These are phyloP conservation scores for Fabriciana adippe DNA, from an alignment of 2,888 invertebrate genomes.

Conservation along the genomic window DNA sequence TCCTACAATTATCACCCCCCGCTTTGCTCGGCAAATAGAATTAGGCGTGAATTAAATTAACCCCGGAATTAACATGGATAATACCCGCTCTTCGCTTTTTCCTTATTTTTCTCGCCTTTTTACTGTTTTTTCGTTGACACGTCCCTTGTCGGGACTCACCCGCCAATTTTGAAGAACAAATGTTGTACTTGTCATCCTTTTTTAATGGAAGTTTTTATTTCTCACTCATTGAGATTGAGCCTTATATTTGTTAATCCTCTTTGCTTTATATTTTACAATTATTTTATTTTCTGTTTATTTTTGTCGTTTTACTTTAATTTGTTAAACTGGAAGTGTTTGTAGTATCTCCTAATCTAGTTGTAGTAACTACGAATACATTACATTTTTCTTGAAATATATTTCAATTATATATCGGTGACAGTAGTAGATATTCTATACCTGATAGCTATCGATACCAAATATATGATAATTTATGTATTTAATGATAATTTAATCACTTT, in stretches of 20 bases:
- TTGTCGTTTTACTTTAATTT: not conserved
- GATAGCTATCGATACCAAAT: too few relatives aligned
- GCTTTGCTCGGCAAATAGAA: slow-evolving; percentile 79
- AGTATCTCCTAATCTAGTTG: too few relatives aligned
- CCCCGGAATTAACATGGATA: slow-evolving; percentile 80
- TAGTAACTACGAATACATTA: too few relatives aligned
- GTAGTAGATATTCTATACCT: too few relatives aligned
- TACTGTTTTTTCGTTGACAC: slow-evolving; percentile 59
- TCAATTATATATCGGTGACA: too few relatives aligned
- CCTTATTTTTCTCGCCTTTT: slow-evolving; percentile 67
- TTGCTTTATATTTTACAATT: slow-evolving; percentile 16
- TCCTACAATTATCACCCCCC: slow-evolving; percentile 79
- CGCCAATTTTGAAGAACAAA: slow-evolving; percentile 57
- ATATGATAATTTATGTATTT: too few relatives aligned
- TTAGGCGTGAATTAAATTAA: slow-evolving; percentile 81
- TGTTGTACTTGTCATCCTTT: slow-evolving; percentile 42
- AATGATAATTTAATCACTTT: too few relatives aligned
- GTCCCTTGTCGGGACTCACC: slow-evolving; percentile 54
- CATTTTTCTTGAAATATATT: too few relatives aligned
- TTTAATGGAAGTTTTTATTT: slow-evolving; percentile 48
- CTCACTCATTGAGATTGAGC: slow-evolving; percentile 42
- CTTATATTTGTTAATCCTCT: slow-evolving; percentile 24
- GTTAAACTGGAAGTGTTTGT: too few relatives aligned
- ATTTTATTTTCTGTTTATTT: slow-evolving; percentile 10
- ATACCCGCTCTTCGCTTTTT: slow-evolving; percentile 71